Evolutionary conservation across 2,888 invertebrate species (phyloP), one percentile per base, ranked within the genome.

Genomic region (Neoscelio sp.): DNA sequence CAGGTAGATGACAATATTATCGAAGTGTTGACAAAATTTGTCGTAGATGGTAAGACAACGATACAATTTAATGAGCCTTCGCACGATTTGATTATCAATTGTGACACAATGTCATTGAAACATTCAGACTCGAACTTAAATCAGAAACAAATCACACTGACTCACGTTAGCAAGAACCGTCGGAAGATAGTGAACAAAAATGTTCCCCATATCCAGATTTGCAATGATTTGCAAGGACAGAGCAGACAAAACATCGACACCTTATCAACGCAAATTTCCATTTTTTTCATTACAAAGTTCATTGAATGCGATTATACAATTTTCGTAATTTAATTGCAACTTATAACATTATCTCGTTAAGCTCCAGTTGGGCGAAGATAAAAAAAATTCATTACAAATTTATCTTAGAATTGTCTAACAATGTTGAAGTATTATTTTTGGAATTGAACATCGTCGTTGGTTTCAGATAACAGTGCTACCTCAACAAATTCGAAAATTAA

Each of bases 41-140:
- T 96, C 13, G 92, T 93, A 76, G 96, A 97, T 88, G 97, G 97
- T 10, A 97, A 97, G 91, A 93, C 94, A 30, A 97, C 97, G 0
- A 93, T 97, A 68, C 93, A 96, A 62, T 93, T 97, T 76, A 93
- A 92, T 83, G 92, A 93, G 70, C 97, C 97, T 0, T 93, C 94
- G 13, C 94, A 95, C 82, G 96, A 97, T 90, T 87, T 97, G 50
- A 94, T 93, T 83, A 93, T 97, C 28, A 94, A 95, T 89, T 92
- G 94, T 85, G 95, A 95, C 88, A 88, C 92, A 5, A 92, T 94
- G 65, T 94, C 95, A 84, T 85, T 96, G 33, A 96, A 95, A 90
- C 93, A 93, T 89, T 96, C 10, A 94, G 93, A 86, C 90, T 93
- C 23, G 94, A 93, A 40, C 83, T 95, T 18, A 92, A 93, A 90